A percentile compares a stretch with the other conserved stretches of the same genome.
Evolutionary conservation across 2,113 vertebrate species (phyloP).

Genomic region (Raja brachyura): DNA sequence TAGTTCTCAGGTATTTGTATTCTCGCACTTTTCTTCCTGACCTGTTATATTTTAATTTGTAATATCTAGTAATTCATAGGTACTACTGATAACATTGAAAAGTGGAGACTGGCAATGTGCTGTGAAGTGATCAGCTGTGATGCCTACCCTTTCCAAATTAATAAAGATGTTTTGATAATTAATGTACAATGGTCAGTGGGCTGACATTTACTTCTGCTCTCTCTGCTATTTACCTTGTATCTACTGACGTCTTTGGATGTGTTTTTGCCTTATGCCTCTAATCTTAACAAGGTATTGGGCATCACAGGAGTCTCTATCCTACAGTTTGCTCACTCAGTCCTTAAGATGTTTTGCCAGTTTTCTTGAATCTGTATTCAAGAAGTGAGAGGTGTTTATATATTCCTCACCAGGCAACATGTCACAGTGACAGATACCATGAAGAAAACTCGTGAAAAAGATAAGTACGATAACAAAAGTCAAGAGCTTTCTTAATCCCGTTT

Average conservation of each 20-base stretch:
- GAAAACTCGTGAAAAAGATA: too few relatives aligned
- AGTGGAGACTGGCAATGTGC: background rate
- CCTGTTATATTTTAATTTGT: background rate
- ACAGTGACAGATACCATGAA: too few relatives aligned
- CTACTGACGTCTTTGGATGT: background rate
- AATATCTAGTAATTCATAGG: conserved; percentile 11
- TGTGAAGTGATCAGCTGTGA: background rate
- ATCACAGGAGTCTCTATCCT: background rate
- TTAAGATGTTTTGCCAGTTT: background rate
- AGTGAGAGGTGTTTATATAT: background rate
- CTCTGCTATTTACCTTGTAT: background rate
- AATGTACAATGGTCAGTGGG: background rate
- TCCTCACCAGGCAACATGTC: background rate
- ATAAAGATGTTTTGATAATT: background rate
- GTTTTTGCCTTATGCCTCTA: background rate
- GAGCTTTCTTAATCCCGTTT: too few relatives aligned
- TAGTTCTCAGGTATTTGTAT: too few relatives aligned
- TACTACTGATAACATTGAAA: background rate
- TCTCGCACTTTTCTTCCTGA: background rate
- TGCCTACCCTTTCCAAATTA: background rate
- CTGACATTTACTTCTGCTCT: background rate
- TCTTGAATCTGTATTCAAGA: background rate
- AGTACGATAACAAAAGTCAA: too few relatives aligned
- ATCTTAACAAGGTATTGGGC: background rate
- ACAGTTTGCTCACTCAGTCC: background rate